Evolutionary conservation across 2,113 vertebrate species (phyloP).

Genomic region (Cinclus mexicanus): DNA sequence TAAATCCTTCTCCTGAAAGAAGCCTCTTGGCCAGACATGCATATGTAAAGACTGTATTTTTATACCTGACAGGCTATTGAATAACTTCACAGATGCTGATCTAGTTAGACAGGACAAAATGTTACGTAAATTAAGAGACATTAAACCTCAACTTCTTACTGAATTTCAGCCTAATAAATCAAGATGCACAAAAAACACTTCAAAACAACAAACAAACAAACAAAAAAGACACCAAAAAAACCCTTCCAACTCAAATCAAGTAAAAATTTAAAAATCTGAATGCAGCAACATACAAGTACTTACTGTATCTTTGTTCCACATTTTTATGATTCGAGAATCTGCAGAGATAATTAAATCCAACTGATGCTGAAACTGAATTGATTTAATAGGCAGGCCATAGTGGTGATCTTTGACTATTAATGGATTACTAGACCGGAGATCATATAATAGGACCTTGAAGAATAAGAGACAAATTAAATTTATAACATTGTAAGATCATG

Average conservation of each 20-base stretch:
- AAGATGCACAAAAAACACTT: not conserved
- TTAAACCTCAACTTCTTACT: not conserved
- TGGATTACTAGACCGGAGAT: slow-evolving; percentile 90
- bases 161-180: not conserved
- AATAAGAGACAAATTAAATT: not conserved
- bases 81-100: not conserved
- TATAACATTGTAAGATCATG: not conserved
- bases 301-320: slow-evolving; percentile 95
- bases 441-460: slow-evolving; percentile 89
- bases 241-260: not conserved
- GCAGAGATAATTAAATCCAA: slow-evolving; percentile 91
- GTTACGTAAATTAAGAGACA: not conserved
- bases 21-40: not conserved
- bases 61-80: not conserved
- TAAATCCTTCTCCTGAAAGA: not conserved
- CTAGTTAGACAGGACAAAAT: not conserved
- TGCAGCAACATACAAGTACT: slow-evolving; percentile 22
- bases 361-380: slow-evolving; percentile 86
- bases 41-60: not conserved
- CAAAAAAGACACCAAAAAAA: not conserved
- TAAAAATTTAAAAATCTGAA: not conserved
- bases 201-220: not conserved
- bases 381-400: slow-evolving; percentile 92
- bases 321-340: slow-evolving; percentile 94
- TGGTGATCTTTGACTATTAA: slow-evolving; percentile 94